Evolutionary conservation across 1,140 invertebrate species (phyloP), one percentile per base, ranked within the genome.

Genomic region (Rhopalosiphum padi): DNA sequence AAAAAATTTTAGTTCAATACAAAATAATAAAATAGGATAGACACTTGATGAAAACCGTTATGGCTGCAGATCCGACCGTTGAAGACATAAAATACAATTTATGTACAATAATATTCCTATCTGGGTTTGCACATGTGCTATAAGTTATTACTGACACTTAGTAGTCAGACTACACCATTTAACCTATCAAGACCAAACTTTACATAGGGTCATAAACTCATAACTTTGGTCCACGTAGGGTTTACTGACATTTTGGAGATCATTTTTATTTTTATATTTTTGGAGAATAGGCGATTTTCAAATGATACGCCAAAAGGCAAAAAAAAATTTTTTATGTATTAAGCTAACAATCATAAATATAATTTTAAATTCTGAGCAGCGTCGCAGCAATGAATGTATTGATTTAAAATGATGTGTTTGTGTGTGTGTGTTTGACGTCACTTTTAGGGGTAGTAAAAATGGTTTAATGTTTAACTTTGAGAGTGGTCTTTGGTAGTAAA

Each of bases 91-190:
- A 77, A 77, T n/a, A 77, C 11, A 77, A 77, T 77, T 77, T 77
- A 77, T 77, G n/a, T 77, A n/a, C n/a, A 77, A 77, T 77, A 77
- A 77, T 77, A 77, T n/a, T 77, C 60, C 60, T 77, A 77, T 77
- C 30, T n/a, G n/a, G 15, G 60, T 77, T 15, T 77, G 60, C 60
- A 77, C 60, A 77, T 77, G 60, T 77, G 60, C 60, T 77, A 77
- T 77, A 77, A 77, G 30, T 77, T 77, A 77, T 77, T 77, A 5
- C 60, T n/a, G 30, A 77, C 60, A 77, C 30, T 77, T 77, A 77
- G n/a, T 77, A 77, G 60, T 77, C 60, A 77, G 60, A 77, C 60
- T n/a, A 77, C 60, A 77, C 60, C 60, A n/a, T 77, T 77, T n/a
- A 77, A 77, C 60, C 60, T 77, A 77, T 77, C 60, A 77, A 77